Percentiles rank a stretch among this genome's conserved stretches.
Conservation (phyloP, 2,888 invertebrate genomes). For the Mellilla xanthometata region DNA sequence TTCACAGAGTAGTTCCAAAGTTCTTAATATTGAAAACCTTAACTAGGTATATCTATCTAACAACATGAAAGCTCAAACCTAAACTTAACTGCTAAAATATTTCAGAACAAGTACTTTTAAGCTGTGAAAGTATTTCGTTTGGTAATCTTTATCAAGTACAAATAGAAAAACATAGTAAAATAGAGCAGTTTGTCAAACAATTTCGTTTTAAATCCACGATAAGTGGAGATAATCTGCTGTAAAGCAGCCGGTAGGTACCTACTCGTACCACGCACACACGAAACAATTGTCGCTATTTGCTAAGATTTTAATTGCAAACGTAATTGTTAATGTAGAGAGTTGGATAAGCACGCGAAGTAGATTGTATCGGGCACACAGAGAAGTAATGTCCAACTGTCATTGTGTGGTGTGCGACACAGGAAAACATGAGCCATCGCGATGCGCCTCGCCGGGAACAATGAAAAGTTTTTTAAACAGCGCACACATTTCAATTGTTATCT, state of each 20-base stretch:
- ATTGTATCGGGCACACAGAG: conserved; percentile 44
- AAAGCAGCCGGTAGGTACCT: not conserved
- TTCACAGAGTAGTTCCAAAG: no score
- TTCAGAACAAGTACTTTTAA: no score
- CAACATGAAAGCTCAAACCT: no score
- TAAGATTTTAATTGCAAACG: conserved; percentile 38
- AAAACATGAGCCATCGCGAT: conserved; percentile 57
- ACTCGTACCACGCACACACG: conserved; percentile 6
- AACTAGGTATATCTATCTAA: no score
- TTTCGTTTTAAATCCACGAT: not conserved
- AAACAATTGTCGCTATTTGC: conserved; percentile 35
- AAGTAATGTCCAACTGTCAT: conserved; percentile 51
- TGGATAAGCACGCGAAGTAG: conserved; percentile 48
- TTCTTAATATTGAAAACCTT: no score
- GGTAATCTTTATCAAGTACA: no score
- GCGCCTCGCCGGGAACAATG: conserved; percentile 55
- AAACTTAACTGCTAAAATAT: no score
- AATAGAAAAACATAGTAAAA: no score
- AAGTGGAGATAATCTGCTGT: not conserved
- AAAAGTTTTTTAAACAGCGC: conserved; percentile 59
- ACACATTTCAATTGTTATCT: conserved; percentile 51
- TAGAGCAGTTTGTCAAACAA: no score
- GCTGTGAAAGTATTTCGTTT: no score
- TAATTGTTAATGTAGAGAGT: conserved; percentile 45
- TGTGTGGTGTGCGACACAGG: conserved; percentile 50